Conservation (phyloP, 2,797 vertebrate genomes). For the Microctenopoma stevenorrisi region DNA sequence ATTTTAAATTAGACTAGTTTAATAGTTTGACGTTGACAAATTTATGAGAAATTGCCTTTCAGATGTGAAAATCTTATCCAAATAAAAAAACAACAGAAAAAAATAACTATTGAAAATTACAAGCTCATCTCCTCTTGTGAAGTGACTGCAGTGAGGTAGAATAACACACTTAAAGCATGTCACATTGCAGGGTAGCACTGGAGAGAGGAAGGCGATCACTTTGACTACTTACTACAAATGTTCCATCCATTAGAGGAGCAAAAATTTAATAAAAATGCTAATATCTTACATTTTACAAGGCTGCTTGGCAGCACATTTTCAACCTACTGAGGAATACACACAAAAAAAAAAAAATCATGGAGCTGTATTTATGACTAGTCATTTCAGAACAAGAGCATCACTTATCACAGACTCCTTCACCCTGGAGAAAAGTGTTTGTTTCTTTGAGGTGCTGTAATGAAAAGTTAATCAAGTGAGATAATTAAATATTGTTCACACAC, state of each 20-base stretch:
- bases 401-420: slow-evolving; percentile 69
- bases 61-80: not conserved
- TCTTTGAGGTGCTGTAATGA: slow-evolving; percentile 80
- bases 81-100: slow-evolving; percentile 10
- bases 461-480: slow-evolving; percentile 87
- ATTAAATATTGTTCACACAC: slow-evolving; percentile 80
- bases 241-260: slow-evolving; percentile 74
- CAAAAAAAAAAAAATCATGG: slow-evolving; percentile 36
- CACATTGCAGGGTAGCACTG: slow-evolving; percentile 16
- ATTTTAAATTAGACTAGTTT: slow-evolving; percentile 18
- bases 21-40: slow-evolving; percentile 22
- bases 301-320: slow-evolving; percentile 58
- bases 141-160: slow-evolving; percentile 33
- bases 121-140: slow-evolving; percentile 21
- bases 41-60: slow-evolving; percentile 17
- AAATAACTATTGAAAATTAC: slow-evolving; percentile 24
- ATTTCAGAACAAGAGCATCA: slow-evolving; percentile 61
- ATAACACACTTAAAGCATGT: slow-evolving; percentile 36
- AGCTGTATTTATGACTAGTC: slow-evolving; percentile 59
- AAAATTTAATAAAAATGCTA: slow-evolving; percentile 81
- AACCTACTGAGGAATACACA: slow-evolving; percentile 53
- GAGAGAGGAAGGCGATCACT: slow-evolving; percentile 59
- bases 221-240: slow-evolving; percentile 73
- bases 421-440: slow-evolving; percentile 73
- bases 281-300: slow-evolving; percentile 61